Evolutionary conservation across 2,113 vertebrate species (phyloP), one percentile per base, ranked within the genome.

Genomic region (Phocoena phocoena): DNA sequence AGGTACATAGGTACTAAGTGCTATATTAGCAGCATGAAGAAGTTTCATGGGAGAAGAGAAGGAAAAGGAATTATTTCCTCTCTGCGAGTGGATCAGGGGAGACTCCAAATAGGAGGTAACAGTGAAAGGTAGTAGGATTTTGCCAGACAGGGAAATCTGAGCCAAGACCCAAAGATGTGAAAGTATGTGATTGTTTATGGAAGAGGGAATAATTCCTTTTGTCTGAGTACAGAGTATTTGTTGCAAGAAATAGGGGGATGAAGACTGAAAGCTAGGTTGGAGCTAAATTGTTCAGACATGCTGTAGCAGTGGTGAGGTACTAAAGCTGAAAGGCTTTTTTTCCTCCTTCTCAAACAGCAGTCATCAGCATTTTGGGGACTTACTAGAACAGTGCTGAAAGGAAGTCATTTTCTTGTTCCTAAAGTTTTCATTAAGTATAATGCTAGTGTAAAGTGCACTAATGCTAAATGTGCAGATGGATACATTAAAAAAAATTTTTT

Each of bases 341-440:
- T 36, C 8, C 12, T 84, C 11, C 4, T 71, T 33, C 25, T 70
- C n/a, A 87, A 73, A 67, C 33, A 90, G 38, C 38, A 47, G 70
- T 86, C 76, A 74, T 12, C 28, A 50, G 68, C 63, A 77, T 63
- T 96, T 96, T 74, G 26, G 76, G 26, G 8, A 36, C 8, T 50
- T 58, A 1, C 76, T 88, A 94, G 62, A 84, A 84, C 23, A 95
- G 4, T 88, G 58, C 81, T 63, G 44, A 96, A 90, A 94, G 79
- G 55, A 96, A 95, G 58, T n/a, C 3, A 68, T 95, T 84, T 95
- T 91, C 81, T 92, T 76, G 12, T 73, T 90, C 31, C 28, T 94
- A 53, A 84, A 93, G 68, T 80, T 93, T 94, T 87, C 44, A 77
- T 63, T 83, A 87, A 84, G 33, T 81, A 28, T 73, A 80, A 58